A percentile compares a stretch with the other conserved stretches of the same genome.
phyloP scores from a whole-genome alignment of 2,888 invertebrate genomes.

The Drosophila seclusa region DNA sequence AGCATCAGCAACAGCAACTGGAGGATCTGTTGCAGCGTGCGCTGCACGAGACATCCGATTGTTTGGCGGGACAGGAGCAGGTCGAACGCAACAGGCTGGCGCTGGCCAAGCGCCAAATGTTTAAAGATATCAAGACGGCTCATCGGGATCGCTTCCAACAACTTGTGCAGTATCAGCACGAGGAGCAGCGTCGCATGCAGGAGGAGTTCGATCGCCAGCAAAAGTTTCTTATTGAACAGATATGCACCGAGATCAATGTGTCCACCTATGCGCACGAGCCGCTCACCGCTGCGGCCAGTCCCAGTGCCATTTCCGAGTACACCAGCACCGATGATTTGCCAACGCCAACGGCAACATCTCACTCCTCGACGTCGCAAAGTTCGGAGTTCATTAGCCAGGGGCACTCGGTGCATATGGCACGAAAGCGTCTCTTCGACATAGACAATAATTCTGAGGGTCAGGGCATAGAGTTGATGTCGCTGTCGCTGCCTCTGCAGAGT shows the following conservation, averaged over 20 bases:
- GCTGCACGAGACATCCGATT: constrained; percentile 27
- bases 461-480: not conserved
- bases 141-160: constrained; percentile 88
- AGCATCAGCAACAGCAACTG: constrained; percentile 37
- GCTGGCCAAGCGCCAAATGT: constrained; percentile 36
- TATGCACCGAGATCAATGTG: constrained; percentile 72
- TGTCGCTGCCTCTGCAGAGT: constrained; percentile 16
- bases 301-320: constrained; percentile 39
- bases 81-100: constrained; percentile 31
- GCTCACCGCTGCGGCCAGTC: constrained; percentile 7
- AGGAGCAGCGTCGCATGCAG: constrained; percentile 88
- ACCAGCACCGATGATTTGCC: constrained; percentile 63
- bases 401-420: constrained; percentile 16
- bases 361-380: constrained; percentile 28
- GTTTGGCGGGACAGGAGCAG: constrained; percentile 24
- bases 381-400: constrained; percentile 8
- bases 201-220: constrained; percentile 89
- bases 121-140: constrained; percentile 86
- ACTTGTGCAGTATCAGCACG: constrained; percentile 88
- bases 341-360: constrained; percentile 3
- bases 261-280: constrained; percentile 38
- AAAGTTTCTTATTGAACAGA: constrained; percentile 86
- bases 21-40: constrained; percentile 51
- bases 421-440: constrained; percentile 55
- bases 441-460: constrained; percentile 19